phyloP scores from a whole-genome alignment of 2,888 invertebrate genomes.

The Electrophaes corylata region DNA sequence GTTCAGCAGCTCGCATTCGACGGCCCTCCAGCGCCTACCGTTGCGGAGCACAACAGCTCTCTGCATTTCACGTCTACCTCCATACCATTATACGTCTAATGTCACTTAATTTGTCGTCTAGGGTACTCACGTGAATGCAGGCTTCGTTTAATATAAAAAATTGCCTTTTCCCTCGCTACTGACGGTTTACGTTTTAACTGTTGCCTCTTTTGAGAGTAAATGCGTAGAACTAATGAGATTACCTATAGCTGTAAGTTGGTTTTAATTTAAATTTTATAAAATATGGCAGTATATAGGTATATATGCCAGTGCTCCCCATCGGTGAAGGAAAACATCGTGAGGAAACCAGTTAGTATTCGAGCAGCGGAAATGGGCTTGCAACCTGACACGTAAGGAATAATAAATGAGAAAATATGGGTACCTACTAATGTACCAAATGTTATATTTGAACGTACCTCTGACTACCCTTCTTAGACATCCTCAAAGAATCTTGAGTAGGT shows the following conservation, averaged over 20 bases:
- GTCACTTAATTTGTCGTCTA: slow-evolving; percentile 83
- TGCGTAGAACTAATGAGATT: slow-evolving; percentile 78
- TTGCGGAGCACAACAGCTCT: slow-evolving; percentile 70
- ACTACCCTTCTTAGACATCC: no score
- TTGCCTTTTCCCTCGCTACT: slow-evolving; percentile 66
- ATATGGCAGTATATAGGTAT: neutral
- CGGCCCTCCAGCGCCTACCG: slow-evolving; percentile 61
- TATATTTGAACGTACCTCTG: no score
- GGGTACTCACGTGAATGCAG: slow-evolving; percentile 80
- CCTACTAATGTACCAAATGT: no score
- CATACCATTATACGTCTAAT: slow-evolving; percentile 79
- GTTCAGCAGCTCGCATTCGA: slow-evolving; percentile 28
- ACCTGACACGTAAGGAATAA: no score
- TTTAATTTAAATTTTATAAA: slow-evolving; percentile 36
- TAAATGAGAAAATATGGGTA: no score
- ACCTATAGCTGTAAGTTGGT: slow-evolving; percentile 69
- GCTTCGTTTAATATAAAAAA: slow-evolving; percentile 81
- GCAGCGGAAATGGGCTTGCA: no score
- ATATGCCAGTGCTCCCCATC: no score
- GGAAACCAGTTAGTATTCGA: no score
- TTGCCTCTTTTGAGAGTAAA: slow-evolving; percentile 79
- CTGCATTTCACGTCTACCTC: slow-evolving; percentile 73
- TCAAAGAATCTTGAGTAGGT: no score
- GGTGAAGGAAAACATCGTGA: no score
- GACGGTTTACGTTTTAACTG: slow-evolving; percentile 64